These are phyloP conservation scores for Pristionchus fissidentatus DNA, from an alignment of 2,888 invertebrate species.

Conservation along the genomic window DNA sequence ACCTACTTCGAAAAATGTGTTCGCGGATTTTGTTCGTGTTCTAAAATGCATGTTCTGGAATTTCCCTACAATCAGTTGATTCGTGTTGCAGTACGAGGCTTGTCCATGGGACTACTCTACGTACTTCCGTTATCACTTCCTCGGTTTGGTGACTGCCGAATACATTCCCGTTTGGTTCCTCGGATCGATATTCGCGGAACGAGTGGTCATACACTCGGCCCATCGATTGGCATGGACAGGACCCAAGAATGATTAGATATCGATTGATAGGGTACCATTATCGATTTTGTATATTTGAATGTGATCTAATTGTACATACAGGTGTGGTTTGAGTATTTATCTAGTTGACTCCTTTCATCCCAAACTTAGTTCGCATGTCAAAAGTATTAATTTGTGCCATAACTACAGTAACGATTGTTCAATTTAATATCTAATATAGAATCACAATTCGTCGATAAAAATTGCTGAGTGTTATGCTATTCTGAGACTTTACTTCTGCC, in stretches of 20 bases:
- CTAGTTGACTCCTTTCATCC: background rate
- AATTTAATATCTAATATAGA: too few species aligned
- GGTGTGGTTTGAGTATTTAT: background rate
- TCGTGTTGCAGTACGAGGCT: slow-evolving; percentile 76
- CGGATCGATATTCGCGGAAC: slow-evolving; percentile 74
- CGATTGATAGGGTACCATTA: background rate
- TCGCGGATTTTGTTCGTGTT: too few species aligned
- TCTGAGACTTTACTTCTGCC: background rate
- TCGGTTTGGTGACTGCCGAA: slow-evolving; percentile 79
- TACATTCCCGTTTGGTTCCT: slow-evolving; percentile 79
- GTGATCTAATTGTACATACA: background rate
- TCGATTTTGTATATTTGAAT: background rate
- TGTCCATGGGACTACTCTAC: slow-evolving; percentile 80
- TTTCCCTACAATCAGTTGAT: background rate
- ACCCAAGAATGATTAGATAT: slow-evolving; percentile 4
- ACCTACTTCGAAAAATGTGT: too few species aligned
- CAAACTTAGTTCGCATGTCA: background rate
- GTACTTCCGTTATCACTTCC: slow-evolving; percentile 78
- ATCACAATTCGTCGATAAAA: too few species aligned
- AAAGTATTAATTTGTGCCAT: too few species aligned
- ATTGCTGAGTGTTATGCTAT: too few species aligned
- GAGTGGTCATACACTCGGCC: slow-evolving; percentile 70
- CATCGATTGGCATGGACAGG: slow-evolving; percentile 50
- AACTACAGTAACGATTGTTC: too few species aligned
- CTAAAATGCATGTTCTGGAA: too few species aligned